Conservation (phyloP, 2,797 vertebrate species). For the Scarus forsteni region DNA sequence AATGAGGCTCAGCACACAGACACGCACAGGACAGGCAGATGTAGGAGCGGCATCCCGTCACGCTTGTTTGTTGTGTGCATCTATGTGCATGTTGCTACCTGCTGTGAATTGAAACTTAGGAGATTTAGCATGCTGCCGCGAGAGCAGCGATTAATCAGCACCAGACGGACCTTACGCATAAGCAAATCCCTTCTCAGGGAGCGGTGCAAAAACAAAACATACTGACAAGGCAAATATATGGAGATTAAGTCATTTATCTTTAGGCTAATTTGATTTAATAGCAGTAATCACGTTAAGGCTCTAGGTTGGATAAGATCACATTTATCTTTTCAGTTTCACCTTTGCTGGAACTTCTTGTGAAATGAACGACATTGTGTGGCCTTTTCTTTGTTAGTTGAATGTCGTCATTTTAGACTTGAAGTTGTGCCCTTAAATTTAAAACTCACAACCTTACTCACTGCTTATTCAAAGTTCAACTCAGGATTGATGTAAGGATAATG, state of each 20-base stretch:
- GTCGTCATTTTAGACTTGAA: neutral
- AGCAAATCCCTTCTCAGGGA: constrained; percentile 51
- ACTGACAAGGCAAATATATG: constrained; percentile 63
- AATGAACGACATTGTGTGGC: neutral
- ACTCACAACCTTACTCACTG: too few relatives aligned
- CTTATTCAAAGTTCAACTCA: too few relatives aligned
- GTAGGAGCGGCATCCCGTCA: constrained; percentile 34
- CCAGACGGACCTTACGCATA: constrained; percentile 33
- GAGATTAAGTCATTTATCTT: constrained; percentile 68
- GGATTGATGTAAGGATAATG: too few relatives aligned
- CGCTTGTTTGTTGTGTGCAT: constrained; percentile 50
- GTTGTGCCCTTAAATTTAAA: too few relatives aligned
- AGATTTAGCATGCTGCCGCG: constrained; percentile 45
- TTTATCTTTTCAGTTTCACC: constrained; percentile 5
- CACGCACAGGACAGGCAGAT: constrained; percentile 30
- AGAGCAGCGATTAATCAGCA: constrained; percentile 65
- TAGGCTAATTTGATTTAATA: constrained; percentile 59
- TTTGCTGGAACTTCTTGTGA: neutral
- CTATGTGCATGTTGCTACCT: constrained; percentile 36
- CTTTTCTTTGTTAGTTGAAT: neutral
- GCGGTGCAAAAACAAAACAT: constrained; percentile 53
- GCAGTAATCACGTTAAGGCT: constrained; percentile 32
- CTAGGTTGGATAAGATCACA: neutral
- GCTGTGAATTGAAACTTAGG: constrained; percentile 44
- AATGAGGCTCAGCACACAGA: constrained; percentile 49